phyloP scores from a whole-genome alignment of 2,113 vertebrate genomes.

The Xenotilapia flavipinnis region DNA sequence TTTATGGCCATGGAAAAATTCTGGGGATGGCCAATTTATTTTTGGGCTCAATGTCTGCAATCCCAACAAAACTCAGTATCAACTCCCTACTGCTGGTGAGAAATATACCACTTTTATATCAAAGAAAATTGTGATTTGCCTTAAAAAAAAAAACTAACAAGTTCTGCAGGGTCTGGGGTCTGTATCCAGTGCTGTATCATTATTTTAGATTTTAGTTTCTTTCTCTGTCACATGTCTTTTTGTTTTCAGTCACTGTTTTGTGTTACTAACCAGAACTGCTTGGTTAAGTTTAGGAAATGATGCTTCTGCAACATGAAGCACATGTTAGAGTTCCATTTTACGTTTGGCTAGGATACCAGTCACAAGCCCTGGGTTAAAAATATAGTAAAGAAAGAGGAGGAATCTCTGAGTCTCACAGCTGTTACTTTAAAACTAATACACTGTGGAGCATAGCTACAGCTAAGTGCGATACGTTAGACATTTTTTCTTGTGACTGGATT shows the following conservation, averaged over 20 bases:
- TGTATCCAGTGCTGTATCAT: neutral
- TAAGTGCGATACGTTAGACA: neutral
- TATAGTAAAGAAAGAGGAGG: neutral
- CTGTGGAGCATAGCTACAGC: neutral
- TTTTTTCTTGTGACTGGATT: neutral
- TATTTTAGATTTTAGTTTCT: neutral
- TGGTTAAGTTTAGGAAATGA: neutral
- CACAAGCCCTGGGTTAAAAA: neutral
- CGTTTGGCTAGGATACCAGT: neutral
- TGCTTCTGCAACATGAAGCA: neutral
- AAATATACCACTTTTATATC: neutral
- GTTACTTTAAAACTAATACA: neutral
- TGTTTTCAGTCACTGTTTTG: neutral
- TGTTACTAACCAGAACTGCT: neutral
- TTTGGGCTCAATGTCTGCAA: neutral
- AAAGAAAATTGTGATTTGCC: neutral
- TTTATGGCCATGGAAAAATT: neutral
- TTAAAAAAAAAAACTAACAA: neutral
- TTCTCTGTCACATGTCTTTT: neutral
- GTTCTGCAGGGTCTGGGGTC: neutral
- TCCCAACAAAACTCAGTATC: neutral
- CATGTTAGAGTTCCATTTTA: neutral
- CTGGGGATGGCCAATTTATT: neutral
- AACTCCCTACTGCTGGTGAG: neutral
- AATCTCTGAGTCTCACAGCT: neutral